Base-by-base conservation (phyloP, 2,888 invertebrate species). In the Epinotia demarniana region DNA sequence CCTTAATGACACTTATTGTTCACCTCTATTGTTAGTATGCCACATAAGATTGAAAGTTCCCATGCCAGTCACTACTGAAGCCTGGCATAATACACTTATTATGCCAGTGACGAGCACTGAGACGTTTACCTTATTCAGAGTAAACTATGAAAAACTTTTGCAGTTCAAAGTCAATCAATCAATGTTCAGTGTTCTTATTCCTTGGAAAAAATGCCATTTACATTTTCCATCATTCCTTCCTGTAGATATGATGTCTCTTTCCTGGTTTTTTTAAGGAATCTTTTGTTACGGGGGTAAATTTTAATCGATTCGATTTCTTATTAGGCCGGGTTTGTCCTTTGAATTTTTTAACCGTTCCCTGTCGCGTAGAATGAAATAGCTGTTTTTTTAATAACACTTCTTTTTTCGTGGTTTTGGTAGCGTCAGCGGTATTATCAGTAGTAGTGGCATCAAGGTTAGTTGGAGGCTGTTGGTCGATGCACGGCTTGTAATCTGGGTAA, bases 401-500 rank as follows among this genome's bases (percentile, higher is more conserved):
- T 19, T 33, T 8, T 12, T 53, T 3, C 1, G n/a, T 2, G 2
- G 8, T n/a, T 66, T 27, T 66, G 8, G 12, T 19, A 8, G 46
- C 49, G n/a, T 6, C 2, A 18, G 27, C 27, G 5, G 53, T 11
- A 16, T 8, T 66, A 9, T 33, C 33, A 33, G n/a, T 53, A 43
- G 33, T 39, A 33, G 33, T n/a, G 11, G 16, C 39, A 9, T 61
- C 61, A 16, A 33, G 16, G 39, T 33, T 39, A 18, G 39, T 39
- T 23, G 49, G 64, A 3, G 33, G 53, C 27, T 53, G 57, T 57
- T 57, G 11, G 9, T 67, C 67, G 39, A 60, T n/a, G 69, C 69
- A 69, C 11, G 69, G 46, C 27, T 43, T 23, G 27, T 69, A 69
- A 69, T 60, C 69, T 69, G 43, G 33, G 23, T 33, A 61, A 16